A percentile compares a stretch with the other conserved stretches of the same genome.
These are phyloP conservation scores for Rhagophthalmus giganteus DNA, from an alignment of 2,888 invertebrate species.

Conservation along the genomic window DNA sequence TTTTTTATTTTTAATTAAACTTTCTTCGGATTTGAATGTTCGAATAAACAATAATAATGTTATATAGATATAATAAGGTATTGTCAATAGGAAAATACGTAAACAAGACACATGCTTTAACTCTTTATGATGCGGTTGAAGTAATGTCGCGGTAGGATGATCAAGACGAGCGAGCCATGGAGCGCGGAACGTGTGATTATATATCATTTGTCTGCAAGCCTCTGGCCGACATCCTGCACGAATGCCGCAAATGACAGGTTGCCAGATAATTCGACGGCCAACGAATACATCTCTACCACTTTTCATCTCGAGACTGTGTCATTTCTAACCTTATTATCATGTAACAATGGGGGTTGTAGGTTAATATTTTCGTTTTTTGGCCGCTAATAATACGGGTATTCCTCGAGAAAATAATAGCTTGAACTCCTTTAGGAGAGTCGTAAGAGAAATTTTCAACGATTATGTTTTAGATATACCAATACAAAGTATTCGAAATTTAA, in stretches of 20 bases:
- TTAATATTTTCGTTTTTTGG: background rate
- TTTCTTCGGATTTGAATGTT: too few species aligned
- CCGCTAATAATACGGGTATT: background rate
- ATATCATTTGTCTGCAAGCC: slow-evolving; percentile 46
- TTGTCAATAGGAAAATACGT: too few species aligned
- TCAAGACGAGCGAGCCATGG: slow-evolving; percentile 33
- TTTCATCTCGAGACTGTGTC: slow-evolving; percentile 30
- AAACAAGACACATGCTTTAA: too few species aligned
- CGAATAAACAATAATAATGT: too few species aligned
- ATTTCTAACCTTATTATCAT: slow-evolving; percentile 27
- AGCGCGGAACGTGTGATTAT: slow-evolving; percentile 43
- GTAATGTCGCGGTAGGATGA: slow-evolving; percentile 30
- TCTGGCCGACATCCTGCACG: slow-evolving; percentile 44
- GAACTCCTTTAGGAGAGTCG: background rate
- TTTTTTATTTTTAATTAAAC: too few species aligned
- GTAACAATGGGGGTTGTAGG: slow-evolving; percentile 17
- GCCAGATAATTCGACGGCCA: slow-evolving; percentile 36
- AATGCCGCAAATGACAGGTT: slow-evolving; percentile 46
- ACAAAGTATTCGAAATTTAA: too few species aligned
- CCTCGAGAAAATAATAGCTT: background rate
- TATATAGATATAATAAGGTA: too few species aligned
- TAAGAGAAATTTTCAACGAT: too few species aligned
- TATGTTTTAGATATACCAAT: too few species aligned
- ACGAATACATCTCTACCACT: slow-evolving; percentile 23
- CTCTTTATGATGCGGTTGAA: too few species aligned